Percentiles rank a stretch among this genome's conserved stretches.
Evolutionary conservation across 2,797 vertebrate genomes (phyloP).

Genomic region (Crax fasciolata): DNA sequence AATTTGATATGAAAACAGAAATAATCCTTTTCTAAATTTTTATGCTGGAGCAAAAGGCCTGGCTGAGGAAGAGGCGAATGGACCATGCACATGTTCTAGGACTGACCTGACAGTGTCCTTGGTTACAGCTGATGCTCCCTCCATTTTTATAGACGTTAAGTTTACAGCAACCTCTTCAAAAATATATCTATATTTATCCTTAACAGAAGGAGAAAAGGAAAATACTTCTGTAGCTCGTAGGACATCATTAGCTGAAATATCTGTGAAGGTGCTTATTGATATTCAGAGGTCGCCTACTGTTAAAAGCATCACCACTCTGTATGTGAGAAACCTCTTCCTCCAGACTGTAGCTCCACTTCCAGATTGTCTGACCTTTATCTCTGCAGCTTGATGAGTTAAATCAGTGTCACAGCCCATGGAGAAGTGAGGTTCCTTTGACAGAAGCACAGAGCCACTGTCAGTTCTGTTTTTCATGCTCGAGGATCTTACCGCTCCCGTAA

Average conservation of each 20-base stretch:
- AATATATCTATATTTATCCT: neutral
- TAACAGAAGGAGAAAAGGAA: conserved; percentile 25
- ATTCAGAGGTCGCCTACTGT: conserved; percentile 38
- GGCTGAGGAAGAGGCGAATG: neutral
- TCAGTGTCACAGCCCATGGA: neutral
- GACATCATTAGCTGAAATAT: neutral
- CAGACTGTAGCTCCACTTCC: neutral
- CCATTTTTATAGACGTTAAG: neutral
- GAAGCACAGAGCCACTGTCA: neutral
- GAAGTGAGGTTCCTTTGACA: neutral
- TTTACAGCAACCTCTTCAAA: neutral
- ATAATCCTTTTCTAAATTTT: neutral
- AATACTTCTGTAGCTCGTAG: conserved; percentile 5
- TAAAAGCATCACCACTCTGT: neutral
- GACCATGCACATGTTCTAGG: neutral
- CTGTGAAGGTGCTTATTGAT: conserved; percentile 21
- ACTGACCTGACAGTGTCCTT: neutral
- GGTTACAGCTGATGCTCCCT: neutral
- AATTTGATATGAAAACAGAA: neutral
- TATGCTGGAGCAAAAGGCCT: neutral
- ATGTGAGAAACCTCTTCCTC: neutral
- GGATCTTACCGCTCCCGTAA: neutral
- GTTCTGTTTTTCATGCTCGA: neutral
- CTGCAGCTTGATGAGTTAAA: neutral
- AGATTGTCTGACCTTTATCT: neutral